phyloP scores from a whole-genome alignment of 2,888 invertebrate species.

The Neocrepidodera transversa region DNA sequence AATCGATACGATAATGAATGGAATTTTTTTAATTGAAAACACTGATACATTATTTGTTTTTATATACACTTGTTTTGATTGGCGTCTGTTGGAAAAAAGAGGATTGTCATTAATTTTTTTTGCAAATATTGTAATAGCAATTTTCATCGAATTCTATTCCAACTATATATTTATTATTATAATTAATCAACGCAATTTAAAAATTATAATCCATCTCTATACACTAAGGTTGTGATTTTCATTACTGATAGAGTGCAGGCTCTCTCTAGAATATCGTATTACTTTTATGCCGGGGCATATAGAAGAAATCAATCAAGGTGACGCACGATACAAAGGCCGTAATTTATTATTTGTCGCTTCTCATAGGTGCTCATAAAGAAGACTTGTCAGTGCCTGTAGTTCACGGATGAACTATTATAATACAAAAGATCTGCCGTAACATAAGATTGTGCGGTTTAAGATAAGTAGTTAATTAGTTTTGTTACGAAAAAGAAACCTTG shows the following conservation, averaged over 20 bases:
- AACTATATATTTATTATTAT: no score
- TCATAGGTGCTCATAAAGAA: constrained; percentile 27
- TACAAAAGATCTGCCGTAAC: not conserved
- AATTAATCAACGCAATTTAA: not conserved
- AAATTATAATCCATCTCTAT: constrained; percentile 22
- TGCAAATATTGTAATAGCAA: no score
- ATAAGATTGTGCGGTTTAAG: no score
- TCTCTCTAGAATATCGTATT: constrained; percentile 33
- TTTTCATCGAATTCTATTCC: no score
- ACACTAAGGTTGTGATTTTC: constrained; percentile 29
- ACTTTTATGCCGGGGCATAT: constrained; percentile 28
- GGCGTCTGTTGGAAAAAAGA: no score
- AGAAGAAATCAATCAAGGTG: constrained; percentile 37
- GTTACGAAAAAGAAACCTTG: no score
- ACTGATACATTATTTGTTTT: no score
- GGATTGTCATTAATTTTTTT: no score
- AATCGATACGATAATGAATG: no score
- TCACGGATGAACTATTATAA: constrained; percentile 10
- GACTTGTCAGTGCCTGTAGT: constrained; percentile 17
- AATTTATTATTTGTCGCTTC: constrained; percentile 38
- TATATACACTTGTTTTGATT: no score
- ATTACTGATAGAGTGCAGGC: constrained; percentile 32
- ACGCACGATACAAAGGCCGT: constrained; percentile 26
- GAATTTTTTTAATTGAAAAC: no score
- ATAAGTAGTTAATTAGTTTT: no score